Base-by-base conservation (phyloP, 2,888 invertebrate genomes). In the Parelbella ahira region DNA sequence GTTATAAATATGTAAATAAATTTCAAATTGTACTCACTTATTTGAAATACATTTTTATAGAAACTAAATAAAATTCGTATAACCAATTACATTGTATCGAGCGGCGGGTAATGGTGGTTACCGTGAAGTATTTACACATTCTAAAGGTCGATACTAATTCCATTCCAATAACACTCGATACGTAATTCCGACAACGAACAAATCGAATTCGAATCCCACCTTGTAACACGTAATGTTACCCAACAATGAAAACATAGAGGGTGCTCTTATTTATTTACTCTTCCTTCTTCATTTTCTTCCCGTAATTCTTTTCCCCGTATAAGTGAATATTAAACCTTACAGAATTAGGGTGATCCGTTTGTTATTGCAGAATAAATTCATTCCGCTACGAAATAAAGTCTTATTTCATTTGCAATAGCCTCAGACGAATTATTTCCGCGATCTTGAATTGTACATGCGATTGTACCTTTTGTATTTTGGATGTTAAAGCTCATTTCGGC, bases 231-330 rank as follows among this genome's bases (percentile, higher is more conserved):
- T 77, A 75, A 77, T 77, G 77, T 70, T 47, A 52, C 60, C 61
- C 60, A 47, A 62, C 63, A 62, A 65, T 71, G 56, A 67, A 55
- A 27, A 7, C 4, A n/a, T 10, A 8, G 28, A 28, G 37, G 15
- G 29, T 56, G 52, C 49, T 58, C 60, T 83, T 80, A 83, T 78
- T 86, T 86, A 87, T 84, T 84, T 69, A 84, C 69, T 63, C 61
- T 53, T 71, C 73, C 70, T 79, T 77, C 75, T 79, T 83, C 80
- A 84, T 86, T 82, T 81, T 76, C 81, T 78, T 71, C 66, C 63
- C 64, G 82, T 82, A 84, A 86, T 87, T 84, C 83, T 81, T 81
- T 84, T 76, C 77, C 76, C 75, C 67, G 75, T 75, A 70, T 73
- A 83, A 81, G 75, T 76, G 77, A 83, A 83, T 82, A 82, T 79